Base-by-base conservation (phyloP, 2,797 vertebrate species). In the Carduelis carduelis region DNA sequence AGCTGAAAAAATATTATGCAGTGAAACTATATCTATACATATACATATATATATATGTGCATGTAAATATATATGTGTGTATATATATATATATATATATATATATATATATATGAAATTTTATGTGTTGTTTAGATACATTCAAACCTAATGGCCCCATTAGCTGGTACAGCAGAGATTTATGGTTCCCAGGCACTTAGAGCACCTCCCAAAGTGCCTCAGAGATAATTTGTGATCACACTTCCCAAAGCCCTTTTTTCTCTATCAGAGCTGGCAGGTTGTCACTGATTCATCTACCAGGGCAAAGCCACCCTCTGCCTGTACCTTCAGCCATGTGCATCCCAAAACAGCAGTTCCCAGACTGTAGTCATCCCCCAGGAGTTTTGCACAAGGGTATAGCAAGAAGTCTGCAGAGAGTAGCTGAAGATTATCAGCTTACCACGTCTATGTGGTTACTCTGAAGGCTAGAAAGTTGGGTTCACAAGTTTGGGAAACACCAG, bases 1-100 rank as follows among this genome's bases (percentile, higher is more conserved):
- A 83, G 65, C 83, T 83, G 74, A 93, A 93, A 96, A 96, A 96
- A 94, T 87, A 71, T 87, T 88, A 95, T 64, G 47, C 88, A 11
- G 5, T n/a, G 70, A 66, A 81, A 56, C 39, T 22, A 92, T 41
- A 15, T 16, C 3, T 94, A 69, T 26, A 27, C 14, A 16, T 28
- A 39, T 28, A 10, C 15, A 27, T 18, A 93, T 32, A 12, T 12
- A 4, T 27, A 2, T 20, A 1, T 19, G 1, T 16, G 4, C 46
- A 3, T 24, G 0, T 22, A 65, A 34, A 5, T 12, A 1, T 41
- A 6, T 10, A 2, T 85, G 32, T 34, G 10, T 17, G 1, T 61
- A 7, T 39, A 8, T 53, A 60, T 39, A 3, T 10, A 2, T 41
- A 6, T 9, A 2, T 53, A 65, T 39, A 4, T 61, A 7, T 39